Conservation (phyloP, 1,140 invertebrate species). For the Andrena cerasifolii region DNA sequence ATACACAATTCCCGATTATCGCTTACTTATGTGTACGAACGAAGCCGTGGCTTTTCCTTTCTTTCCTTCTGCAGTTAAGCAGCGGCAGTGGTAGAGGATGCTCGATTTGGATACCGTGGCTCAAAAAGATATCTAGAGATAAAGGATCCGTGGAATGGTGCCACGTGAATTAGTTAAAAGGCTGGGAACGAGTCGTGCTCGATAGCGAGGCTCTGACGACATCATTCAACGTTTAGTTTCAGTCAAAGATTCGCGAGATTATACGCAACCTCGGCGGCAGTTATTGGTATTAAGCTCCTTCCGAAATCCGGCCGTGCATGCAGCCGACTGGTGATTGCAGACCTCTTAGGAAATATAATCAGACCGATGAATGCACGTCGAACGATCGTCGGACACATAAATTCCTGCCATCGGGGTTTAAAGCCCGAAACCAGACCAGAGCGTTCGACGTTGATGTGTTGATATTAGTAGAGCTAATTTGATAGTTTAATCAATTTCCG, state of each 20-base stretch:
- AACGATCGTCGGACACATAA: conserved; percentile 66
- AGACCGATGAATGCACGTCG: conserved; percentile 64
- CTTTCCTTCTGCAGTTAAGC: too few relatives aligned
- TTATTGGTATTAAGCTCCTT: conserved; percentile 44
- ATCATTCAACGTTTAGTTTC: background rate
- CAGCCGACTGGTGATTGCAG: conserved; percentile 47
- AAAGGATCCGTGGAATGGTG: too few relatives aligned
- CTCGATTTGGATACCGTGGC: too few relatives aligned
- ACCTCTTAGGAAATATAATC: conserved; percentile 67
- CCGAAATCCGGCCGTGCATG: conserved; percentile 10
- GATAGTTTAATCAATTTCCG: conserved; percentile 83
- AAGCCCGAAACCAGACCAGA: conserved; percentile 55
- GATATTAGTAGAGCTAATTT: conserved; percentile 82
- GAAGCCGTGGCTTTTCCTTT: too few relatives aligned
- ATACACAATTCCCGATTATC: too few relatives aligned
- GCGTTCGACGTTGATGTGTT: conserved; percentile 74
- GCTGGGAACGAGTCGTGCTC: too few relatives aligned
- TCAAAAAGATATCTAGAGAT: too few relatives aligned
- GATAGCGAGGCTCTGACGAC: too few relatives aligned
- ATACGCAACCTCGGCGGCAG: background rate
- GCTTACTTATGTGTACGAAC: too few relatives aligned
- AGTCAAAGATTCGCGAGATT: background rate
- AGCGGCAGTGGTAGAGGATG: too few relatives aligned
- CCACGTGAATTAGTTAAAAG: too few relatives aligned
- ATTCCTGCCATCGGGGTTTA: conserved; percentile 63